A percentile compares a stretch with the other conserved stretches of the same genome.
phyloP scores from a whole-genome alignment of 2,888 invertebrate species.

The Catocala sponsa region DNA sequence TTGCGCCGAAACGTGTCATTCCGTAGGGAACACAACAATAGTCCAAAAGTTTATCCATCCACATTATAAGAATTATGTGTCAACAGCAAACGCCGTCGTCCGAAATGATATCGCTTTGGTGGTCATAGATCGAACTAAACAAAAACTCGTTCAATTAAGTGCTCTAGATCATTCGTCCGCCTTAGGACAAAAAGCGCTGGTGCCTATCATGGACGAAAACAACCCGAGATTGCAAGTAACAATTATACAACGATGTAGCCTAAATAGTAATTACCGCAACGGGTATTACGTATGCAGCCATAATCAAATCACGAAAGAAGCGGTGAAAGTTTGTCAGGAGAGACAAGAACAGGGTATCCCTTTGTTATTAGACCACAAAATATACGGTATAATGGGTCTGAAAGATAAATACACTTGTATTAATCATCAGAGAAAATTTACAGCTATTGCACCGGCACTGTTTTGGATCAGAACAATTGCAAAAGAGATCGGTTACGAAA shows the following conservation, averaged over 20 bases:
- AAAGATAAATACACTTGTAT: conserved; percentile 39
- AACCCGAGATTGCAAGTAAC: conserved; percentile 48
- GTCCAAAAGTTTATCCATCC: conserved; percentile 41
- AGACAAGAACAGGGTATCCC: conserved; percentile 62
- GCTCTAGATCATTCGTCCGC: conserved; percentile 51
- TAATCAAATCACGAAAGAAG: conserved; percentile 36
- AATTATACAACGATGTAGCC: conserved; percentile 57
- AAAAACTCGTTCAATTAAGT: conserved; percentile 52
- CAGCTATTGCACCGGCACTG: conserved; percentile 54
- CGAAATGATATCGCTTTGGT: conserved; percentile 51
- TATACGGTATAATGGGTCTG: conserved; percentile 58
- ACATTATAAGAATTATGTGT: conserved; percentile 37
- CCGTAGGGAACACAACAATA: conserved; percentile 41
- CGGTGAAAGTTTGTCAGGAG: conserved; percentile 36
- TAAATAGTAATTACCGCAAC: conserved; percentile 12
- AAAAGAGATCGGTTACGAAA: conserved; percentile 8
- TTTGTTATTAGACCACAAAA: conserved; percentile 57
- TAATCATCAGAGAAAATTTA: conserved; percentile 43
- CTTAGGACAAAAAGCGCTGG: conserved; percentile 54
- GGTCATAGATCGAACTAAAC: conserved; percentile 21
- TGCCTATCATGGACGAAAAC: conserved; percentile 50
- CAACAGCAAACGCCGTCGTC: conserved; percentile 12
- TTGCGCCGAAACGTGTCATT: conserved; percentile 66
- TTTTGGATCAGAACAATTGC: conserved; percentile 59
- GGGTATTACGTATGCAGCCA: conserved; percentile 61